Base-by-base conservation (phyloP, 2,888 invertebrate species). In the Entomobrya proxima region DNA sequence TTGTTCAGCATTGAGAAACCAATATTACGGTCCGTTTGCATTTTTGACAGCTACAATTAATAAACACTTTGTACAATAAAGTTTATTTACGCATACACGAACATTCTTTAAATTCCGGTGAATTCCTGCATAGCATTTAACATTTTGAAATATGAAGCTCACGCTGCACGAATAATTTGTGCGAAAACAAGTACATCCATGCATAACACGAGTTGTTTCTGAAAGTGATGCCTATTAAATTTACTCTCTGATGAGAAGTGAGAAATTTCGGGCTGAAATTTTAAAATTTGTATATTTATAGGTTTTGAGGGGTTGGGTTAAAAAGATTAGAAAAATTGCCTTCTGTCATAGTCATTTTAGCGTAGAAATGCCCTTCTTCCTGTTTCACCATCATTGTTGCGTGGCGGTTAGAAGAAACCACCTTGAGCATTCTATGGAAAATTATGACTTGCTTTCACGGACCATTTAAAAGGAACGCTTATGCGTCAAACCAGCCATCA, bases 401-500 rank as follows among this genome's bases (percentile, higher is more conserved):
- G 47, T 2, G 0, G 67, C 30, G 3, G 40, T 67, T 37, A 40
- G 64, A 37, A 40, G 15, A 24, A 72, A n/a, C 72, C 27, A 72
- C 21, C 18, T n/a, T 21, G 21, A 75, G 7, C 21, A 32, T 52
- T 24, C 3, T 21, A 30, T 1, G 13, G 4, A 44, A 4, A 18
- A 40, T 44, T 47, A 44, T 35, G 18, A 37, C 55, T 55, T 61
- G 81, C 84, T 88, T 88, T 86, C 85, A 88, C 87, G 88, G 81
- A 58, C 84, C 87, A 88, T 88, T 88, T 87, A 88, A 83, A 85
- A 52, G 81, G 86, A 82, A 78, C 74, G 74, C 78, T 61, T 64
- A 37, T 50, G 82, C 44, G 83, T 77, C 81, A 78, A 52, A 30
- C 50, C 35, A 30, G 35, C 32, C n/a, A 3, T 13, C 1, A 40